Evolutionary conservation across 1,140 invertebrate genomes (phyloP), one percentile per base, ranked within the genome.

Genomic region (Panagrolaimus sp.): DNA sequence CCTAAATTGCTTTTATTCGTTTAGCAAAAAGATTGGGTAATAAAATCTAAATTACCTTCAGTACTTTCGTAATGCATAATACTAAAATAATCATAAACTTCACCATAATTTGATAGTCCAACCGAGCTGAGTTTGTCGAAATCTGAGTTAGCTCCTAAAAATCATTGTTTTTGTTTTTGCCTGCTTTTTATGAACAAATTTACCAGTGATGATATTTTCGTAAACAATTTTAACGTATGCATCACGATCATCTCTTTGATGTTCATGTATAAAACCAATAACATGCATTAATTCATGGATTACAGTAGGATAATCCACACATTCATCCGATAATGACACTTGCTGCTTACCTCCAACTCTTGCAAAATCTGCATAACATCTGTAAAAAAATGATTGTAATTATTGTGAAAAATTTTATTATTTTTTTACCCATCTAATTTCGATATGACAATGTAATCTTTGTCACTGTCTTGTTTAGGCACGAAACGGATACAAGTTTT

Each of bases 251-350:
- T 83, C 80, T 26, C 80, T 69, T 68, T 82, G 80, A 65, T 82
- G 80, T 71, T 82, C 80, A 46, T 82, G 80, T 21, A 82, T 82
- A 68, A 82, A 82, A 21, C 80, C 80, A 64, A 82, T 81, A 28
- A 82, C 81, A 71, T 82, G 80, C 80, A 82, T 82, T 52, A 82
- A 72, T 71, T 68, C 80, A 65, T 82, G 80, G 26, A 82, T 83
- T 17, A 83, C 75, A 12, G 80, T 82, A 26, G 80, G 72, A 69
- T 83, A 82, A 48, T 82, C 81, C 38, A 82, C 73, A 52, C 80
- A 82, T 71, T 82, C 80, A 67, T 82, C 81, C n/a, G 82, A 79
- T 44, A 82, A 71, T 6, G 79, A 82, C 28, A 82, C 80, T 62
- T 83, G 77, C 64, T 82, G 80, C 12, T 77, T 65, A 12, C 80